Percentiles rank a stretch among this genome's conserved stretches.
phyloP scores from a whole-genome alignment of 1,140 invertebrate genomes.

The Drosophila sturtevanti region DNA sequence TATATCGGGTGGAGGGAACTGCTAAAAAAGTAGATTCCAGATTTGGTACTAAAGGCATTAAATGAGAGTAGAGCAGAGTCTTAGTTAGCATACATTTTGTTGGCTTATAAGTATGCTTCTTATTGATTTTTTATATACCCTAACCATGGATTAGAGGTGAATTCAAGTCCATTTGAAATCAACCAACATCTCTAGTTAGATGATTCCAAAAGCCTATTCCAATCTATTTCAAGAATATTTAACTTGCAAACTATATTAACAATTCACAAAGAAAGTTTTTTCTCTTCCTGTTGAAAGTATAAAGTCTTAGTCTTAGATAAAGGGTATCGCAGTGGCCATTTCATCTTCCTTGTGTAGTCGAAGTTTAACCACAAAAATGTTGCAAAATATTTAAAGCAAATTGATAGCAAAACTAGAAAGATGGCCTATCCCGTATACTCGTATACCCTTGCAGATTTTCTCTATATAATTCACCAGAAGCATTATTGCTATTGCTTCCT shows the following conservation, averaged over 20 bases:
- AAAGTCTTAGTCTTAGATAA: no score
- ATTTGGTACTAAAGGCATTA: conserved; percentile 9
- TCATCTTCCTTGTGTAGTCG: not conserved
- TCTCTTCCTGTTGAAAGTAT: no score
- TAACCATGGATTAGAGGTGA: not conserved
- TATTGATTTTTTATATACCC: conserved; percentile 9
- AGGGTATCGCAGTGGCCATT: not conserved
- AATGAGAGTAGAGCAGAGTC: conserved; percentile 11
- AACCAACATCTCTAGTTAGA: no score
- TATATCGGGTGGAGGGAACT: conserved; percentile 8
- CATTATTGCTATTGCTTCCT: no score
- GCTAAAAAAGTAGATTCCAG: conserved; percentile 5
- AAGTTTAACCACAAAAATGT: not conserved
- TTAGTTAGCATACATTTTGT: conserved; percentile 1
- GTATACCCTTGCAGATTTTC: no score
- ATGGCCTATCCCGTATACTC: no score
- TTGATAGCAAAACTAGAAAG: not conserved
- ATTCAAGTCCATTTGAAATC: no score
- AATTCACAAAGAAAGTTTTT: no score
- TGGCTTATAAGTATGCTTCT: conserved; percentile 2
- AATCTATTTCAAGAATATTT: no score
- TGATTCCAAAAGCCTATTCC: no score
- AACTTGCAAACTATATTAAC: no score
- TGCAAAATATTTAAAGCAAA: not conserved
- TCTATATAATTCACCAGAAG: no score